Evolutionary conservation across 1,140 invertebrate species (phyloP), one percentile per base, ranked within the genome.

Genomic region (Lordiphosa collinella): DNA sequence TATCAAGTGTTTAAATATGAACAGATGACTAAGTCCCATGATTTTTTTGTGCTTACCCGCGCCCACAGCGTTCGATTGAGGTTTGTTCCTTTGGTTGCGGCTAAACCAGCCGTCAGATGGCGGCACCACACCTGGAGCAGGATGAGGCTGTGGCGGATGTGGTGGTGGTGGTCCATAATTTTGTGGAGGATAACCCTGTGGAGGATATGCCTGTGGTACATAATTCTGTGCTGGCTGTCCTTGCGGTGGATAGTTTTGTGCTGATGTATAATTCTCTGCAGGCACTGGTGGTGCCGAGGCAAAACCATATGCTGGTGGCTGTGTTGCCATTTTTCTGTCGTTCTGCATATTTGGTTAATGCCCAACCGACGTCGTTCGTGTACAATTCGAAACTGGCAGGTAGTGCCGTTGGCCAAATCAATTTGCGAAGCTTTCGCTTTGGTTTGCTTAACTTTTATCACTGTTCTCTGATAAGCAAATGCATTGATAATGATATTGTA

Each of bases 51-150:
- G 55, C 68, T 50, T 34, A 82, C 78, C 78, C 35, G 68, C 22
- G 6, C 36, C 53, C 6, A 52, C 37, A 0, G 68, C 59, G 29
- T 84, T 78, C 2, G 32, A 38, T 29, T 82, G 78, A 0, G 78
- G 78, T 11, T 64, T 85, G 44, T 84, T 82, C 14, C 3, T 58
- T 4, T 47, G 53, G 35, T 43, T 71, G 22, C 34, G 44, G 0
- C 18, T 46, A 11, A 18, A 73, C 40, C 78, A 82, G 25, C 76
- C 66, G 1, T 1, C 25, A 4, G 35, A 16, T 1, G 57, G 72
- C 5, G 18, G 35, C 9, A 54, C 44, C 36, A 72, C 43, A 7
- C 50, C 18, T 4, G 46, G 14, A 2, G 44, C 10, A 2, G 60
- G 34, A 11, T 46, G 34, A 7, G 40, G 29, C 4, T 47, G 14